These are phyloP conservation scores for Calypte anna DNA, from an alignment of 2,113 vertebrate genomes.

Conservation along the genomic window DNA sequence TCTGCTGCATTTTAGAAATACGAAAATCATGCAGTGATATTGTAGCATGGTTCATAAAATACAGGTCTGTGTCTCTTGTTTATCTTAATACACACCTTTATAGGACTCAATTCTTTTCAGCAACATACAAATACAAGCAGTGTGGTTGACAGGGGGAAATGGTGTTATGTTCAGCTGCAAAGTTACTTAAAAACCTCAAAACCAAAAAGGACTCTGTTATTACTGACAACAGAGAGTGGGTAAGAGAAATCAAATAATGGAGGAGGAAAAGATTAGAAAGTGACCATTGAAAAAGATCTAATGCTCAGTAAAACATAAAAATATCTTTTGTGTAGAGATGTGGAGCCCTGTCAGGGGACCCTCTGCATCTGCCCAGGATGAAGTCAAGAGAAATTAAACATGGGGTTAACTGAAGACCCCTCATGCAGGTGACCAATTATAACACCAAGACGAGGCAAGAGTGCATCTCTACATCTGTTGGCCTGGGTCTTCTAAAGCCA, in stretches of 20 bases:
- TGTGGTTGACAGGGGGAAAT: background rate
- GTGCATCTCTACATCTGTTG: background rate
- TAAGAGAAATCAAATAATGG: background rate
- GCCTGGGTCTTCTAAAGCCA: background rate
- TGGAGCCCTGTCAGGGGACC: background rate
- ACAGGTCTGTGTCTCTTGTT: background rate
- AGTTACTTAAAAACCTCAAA: background rate
- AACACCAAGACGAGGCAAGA: background rate
- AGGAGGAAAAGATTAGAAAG: background rate
- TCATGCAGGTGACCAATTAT: fast-evolving
- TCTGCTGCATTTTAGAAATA: background rate
- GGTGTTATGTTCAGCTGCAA: background rate
- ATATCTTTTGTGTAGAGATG: background rate
- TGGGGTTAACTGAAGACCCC: background rate
- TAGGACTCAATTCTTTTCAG: background rate
- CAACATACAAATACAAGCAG: background rate
- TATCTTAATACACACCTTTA: background rate
- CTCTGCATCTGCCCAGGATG: background rate
- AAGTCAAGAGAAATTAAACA: background rate
- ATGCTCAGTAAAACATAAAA: background rate
- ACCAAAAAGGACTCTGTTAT: background rate
- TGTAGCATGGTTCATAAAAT: background rate
- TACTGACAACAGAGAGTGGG: background rate
- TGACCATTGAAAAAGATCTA: background rate
- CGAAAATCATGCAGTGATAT: background rate